A percentile compares a stretch with the other conserved stretches of the same genome.
These are phyloP conservation scores for Venturia canescens DNA, from an alignment of 1,140 invertebrate genomes.

Conservation along the genomic window DNA sequence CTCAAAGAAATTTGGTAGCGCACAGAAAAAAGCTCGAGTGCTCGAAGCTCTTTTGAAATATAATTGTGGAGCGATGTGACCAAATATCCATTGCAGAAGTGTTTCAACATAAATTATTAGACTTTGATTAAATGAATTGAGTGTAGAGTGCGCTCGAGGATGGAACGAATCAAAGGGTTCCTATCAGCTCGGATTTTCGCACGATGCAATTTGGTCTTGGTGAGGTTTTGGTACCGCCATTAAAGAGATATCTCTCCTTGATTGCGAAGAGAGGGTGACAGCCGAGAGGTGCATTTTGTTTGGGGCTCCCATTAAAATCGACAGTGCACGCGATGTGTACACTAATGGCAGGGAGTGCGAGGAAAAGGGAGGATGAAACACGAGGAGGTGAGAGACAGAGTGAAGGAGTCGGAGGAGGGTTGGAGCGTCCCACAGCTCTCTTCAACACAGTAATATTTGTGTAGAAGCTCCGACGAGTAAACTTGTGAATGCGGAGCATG, in stretches of 20 bases:
- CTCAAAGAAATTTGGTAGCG: not conserved
- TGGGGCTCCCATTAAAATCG: constrained; percentile 24
- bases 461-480: not conserved
- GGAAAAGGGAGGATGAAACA: not conserved
- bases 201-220: not conserved
- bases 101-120: too few relatives aligned
- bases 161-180: constrained; percentile 22
- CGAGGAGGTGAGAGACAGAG: not conserved
- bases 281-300: constrained; percentile 23
- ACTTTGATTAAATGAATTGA: too few relatives aligned
- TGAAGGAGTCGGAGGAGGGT: not conserved
- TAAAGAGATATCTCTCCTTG: constrained; percentile 19
- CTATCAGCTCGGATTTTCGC: too few relatives aligned
- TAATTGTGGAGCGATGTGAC: too few relatives aligned
- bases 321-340: constrained; percentile 21
- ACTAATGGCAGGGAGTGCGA: constrained; percentile 19
- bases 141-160: too few relatives aligned
- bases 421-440: not conserved
- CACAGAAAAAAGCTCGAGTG: not conserved
- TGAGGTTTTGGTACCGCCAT: not conserved
- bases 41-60: too few relatives aligned
- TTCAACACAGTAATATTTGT: not conserved
- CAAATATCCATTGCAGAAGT: too few relatives aligned
- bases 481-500: constrained; percentile 14
- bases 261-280: constrained; percentile 4